Percentiles rank a stretch among this genome's conserved stretches.
These are phyloP conservation scores for Gopherus flavomarginatus DNA, from an alignment of 2,113 vertebrate genomes.

Conservation along the genomic window DNA sequence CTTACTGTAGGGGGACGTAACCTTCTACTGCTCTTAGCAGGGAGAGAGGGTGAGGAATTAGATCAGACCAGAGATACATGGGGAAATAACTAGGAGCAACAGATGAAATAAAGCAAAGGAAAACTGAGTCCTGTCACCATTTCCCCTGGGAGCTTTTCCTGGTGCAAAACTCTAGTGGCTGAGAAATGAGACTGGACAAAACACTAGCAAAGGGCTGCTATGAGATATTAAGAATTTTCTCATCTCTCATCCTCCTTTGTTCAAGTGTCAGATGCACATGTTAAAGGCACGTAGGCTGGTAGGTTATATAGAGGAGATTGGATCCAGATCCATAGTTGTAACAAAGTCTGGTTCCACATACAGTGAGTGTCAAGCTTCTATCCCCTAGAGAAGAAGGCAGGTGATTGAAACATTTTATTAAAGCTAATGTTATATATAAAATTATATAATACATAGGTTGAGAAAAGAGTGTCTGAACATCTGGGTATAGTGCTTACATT, in stretches of 20 bases:
- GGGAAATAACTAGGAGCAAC: neutral
- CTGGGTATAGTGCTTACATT: too few species aligned
- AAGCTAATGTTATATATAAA: too few species aligned
- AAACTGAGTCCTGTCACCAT: neutral
- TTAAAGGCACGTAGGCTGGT: neutral
- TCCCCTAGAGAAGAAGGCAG: neutral
- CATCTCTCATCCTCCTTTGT: neutral
- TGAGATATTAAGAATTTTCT: neutral
- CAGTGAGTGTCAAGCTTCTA: too few species aligned
- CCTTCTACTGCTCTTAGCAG: neutral
- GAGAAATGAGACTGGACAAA: neutral
- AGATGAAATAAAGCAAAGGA: neutral
- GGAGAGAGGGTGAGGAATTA: neutral
- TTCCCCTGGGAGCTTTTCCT: neutral
- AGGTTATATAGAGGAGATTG: too few species aligned
- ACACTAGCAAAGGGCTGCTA: neutral
- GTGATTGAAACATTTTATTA: neutral
- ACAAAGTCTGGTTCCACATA: too few species aligned
- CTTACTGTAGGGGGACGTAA: neutral
- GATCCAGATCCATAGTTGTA: too few species aligned
- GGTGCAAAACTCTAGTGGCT: neutral
- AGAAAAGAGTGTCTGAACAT: too few species aligned
- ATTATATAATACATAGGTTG: too few species aligned
- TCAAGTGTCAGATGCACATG: neutral
- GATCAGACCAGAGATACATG: neutral